Conservation (phyloP, 2,888 invertebrate species). For the Arrhopalites spinosus region DNA sequence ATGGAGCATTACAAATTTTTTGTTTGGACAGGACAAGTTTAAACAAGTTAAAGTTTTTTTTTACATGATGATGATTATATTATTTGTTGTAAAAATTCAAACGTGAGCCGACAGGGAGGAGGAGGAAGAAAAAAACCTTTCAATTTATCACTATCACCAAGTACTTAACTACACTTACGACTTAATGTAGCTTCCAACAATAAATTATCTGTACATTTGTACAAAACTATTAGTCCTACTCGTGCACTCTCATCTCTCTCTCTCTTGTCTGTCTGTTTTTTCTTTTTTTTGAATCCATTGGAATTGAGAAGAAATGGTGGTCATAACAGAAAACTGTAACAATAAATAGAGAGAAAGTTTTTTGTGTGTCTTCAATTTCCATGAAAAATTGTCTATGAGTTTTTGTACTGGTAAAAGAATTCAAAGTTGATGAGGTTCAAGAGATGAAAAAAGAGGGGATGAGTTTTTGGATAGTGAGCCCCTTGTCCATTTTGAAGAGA, state of each 20-base stretch:
- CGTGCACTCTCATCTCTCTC: too few species aligned
- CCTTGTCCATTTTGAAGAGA: background rate
- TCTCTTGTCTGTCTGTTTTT: background rate
- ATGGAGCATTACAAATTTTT: background rate
- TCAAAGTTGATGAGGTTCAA: background rate
- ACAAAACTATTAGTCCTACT: background rate
- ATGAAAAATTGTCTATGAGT: background rate
- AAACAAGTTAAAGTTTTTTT: background rate
- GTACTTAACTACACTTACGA: constrained; percentile 32
- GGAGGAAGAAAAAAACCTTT: constrained; percentile 35
- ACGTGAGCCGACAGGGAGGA: constrained; percentile 45
- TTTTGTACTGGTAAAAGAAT: too few species aligned
- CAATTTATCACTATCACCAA: constrained; percentile 29
- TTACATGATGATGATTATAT: background rate
- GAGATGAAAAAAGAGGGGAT: too few species aligned
- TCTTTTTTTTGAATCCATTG: background rate
- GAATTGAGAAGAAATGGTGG: too few species aligned
- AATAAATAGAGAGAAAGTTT: background rate
- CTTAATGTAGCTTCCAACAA: constrained; percentile 32
- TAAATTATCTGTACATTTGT: constrained; percentile 26
- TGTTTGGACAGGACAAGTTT: background rate
- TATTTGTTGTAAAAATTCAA: constrained; percentile 40
- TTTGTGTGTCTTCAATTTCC: background rate
- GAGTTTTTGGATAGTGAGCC: too few species aligned
- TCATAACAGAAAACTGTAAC: background rate